Conservation (phyloP, 2,113 vertebrate genomes). For the Hippolais icterina region DNA sequence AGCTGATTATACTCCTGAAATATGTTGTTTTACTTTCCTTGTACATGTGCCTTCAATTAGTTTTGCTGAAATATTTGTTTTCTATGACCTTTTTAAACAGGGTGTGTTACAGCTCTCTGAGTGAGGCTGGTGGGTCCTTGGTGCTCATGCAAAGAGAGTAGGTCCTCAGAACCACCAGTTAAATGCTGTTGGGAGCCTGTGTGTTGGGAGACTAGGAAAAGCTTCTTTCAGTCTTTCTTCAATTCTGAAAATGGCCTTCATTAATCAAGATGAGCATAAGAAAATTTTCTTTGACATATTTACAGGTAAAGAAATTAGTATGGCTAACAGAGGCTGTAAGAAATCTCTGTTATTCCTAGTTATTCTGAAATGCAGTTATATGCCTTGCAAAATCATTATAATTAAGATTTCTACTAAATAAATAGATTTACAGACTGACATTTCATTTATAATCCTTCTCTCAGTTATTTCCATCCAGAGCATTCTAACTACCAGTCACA, state of each 20-base stretch:
- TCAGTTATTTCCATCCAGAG: background rate
- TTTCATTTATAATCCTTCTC: background rate
- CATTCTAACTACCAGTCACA: background rate
- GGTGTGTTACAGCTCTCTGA: background rate
- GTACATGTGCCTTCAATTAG: conserved; percentile 47
- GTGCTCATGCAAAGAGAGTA: background rate
- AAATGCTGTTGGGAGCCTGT: background rate
- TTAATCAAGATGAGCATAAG: background rate
- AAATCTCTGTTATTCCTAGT: background rate
- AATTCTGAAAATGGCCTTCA: background rate
- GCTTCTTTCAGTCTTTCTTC: background rate
- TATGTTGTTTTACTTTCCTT: conserved; percentile 15
- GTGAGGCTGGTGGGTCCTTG: background rate
- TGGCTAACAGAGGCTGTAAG: background rate
- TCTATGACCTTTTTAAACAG: conserved; percentile 30
- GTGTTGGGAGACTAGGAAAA: background rate
- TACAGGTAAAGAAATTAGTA: background rate
- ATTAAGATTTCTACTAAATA: background rate
- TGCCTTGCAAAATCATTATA: background rate
- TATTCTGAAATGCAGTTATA: background rate
- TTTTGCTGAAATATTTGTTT: conserved; percentile 26
- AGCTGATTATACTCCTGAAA: conserved; percentile 19
- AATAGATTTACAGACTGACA: background rate
- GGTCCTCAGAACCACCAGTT: background rate
- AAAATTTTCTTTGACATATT: background rate